These are phyloP conservation scores for Mizuhopecten yessoensis DNA, from an alignment of 1,140 invertebrate genomes.

Conservation along the genomic window DNA sequence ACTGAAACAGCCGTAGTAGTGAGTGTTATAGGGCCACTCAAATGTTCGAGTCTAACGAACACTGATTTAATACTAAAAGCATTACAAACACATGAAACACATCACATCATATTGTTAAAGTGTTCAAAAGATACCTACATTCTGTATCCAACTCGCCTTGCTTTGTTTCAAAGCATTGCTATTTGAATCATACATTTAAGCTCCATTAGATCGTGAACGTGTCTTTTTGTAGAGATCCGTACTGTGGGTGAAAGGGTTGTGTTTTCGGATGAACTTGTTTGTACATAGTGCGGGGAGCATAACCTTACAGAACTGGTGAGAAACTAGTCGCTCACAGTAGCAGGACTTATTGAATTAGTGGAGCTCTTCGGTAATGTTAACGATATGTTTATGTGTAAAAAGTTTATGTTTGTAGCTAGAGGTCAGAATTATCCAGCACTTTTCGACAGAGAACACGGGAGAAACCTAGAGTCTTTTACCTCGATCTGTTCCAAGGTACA, in stretches of 20 bases:
- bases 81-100: not conserved
- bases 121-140: not conserved
- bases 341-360: not conserved
- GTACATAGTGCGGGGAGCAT: not conserved
- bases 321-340: not conserved
- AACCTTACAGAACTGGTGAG: not conserved
- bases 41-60: not conserved
- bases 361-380: not conserved
- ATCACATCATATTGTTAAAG: not conserved
- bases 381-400: not conserved
- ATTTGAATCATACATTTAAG: not conserved
- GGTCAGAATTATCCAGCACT: no score
- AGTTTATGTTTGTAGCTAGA: not conserved
- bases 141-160: not conserved
- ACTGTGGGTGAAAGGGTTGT: not conserved
- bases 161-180: constrained; percentile 4
- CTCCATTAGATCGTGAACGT: not conserved
- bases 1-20: not conserved
- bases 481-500: no score
- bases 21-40: not conserved
- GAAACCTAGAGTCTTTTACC: no score
- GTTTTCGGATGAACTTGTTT: not conserved
- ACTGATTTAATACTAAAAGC: not conserved
- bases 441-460: not conserved
- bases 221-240: not conserved